phyloP scores from a whole-genome alignment of 2,113 vertebrate species.

The Chaenogobius annularis region DNA sequence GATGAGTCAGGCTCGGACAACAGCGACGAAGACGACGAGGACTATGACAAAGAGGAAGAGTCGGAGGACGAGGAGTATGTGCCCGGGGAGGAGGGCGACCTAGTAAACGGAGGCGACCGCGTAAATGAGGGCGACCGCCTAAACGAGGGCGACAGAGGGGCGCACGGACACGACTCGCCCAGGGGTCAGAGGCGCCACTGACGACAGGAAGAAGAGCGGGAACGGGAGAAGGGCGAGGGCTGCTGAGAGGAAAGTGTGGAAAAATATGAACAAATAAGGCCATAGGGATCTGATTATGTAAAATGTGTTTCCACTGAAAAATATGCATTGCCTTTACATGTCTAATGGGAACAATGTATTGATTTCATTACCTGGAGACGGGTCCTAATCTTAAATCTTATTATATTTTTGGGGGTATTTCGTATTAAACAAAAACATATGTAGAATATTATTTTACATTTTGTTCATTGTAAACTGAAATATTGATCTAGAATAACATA shows the following conservation, averaged over 20 bases:
- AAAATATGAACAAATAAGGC: background rate
- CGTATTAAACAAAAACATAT: no score
- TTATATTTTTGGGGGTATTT: no score
- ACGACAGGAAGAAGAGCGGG: constrained; percentile 21
- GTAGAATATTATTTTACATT: no score
- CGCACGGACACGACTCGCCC: constrained; percentile 44
- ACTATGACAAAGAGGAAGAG: constrained; percentile 6
- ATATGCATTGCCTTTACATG: background rate
- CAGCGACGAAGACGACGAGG: constrained; percentile 51
- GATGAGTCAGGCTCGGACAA: constrained; percentile 82
- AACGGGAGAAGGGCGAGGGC: constrained; percentile 52
- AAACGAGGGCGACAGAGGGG: constrained; percentile 34
- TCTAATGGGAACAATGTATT: no score
- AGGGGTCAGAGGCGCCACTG: background rate
- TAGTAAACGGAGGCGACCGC: constrained; percentile 17
- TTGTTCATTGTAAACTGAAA: no score
- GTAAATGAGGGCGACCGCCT: constrained; percentile 21
- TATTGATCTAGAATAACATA: no score
- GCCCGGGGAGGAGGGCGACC: constrained; percentile 50
- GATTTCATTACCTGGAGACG: no score
- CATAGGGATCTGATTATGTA: background rate
- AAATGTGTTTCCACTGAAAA: background rate
- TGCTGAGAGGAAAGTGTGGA: background rate
- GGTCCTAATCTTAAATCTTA: no score
- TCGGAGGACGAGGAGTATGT: constrained; percentile 16